Base-by-base conservation (phyloP, 1,140 invertebrate species). In the Hycleus phaleratus region DNA sequence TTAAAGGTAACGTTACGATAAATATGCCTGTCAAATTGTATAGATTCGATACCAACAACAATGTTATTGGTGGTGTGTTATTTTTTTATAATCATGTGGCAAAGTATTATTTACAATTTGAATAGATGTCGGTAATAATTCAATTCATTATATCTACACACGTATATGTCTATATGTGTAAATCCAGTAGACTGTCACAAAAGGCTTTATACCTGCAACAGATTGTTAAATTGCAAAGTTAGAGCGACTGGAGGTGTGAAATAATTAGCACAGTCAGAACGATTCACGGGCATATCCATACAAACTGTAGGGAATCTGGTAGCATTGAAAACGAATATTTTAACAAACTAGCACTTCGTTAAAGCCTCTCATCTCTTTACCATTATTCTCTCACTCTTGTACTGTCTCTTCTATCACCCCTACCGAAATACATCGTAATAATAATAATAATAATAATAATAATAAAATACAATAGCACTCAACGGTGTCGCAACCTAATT, bases 401-500 rank as follows among this genome's bases (percentile, higher is more conserved):
- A 32, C 26, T 32, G 4, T 5, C 7, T 7, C 7, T 5, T 32
- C 4, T 32, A 32, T 7, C 32, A 3, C 1, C 32, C 32, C 7
- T 18, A 18, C 32, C 4, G 7, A 32, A 32, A 11, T 48, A 48
- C 46, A 48, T 18, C 18, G 18, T 18, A 18, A 18, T 18, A 12
- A 12, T 38, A 18, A n/a, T 26, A 10, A 45, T 44, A 50, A 43
- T 38, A 18, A n/a, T 26, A 10, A 45, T 38, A 18, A n/a, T 26
- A 10, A 45, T 44, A 50, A 43, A 48, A 52, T 50, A 67, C 65
- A 67, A 67, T 67, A 64, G 62, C 65, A 67, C 61, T 67, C 66
- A 43, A 58, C 64, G 54, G 54, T 62, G 58, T 51, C 61, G 61
- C 45, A 42, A 61, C 58, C 66, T 70, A 70, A 70, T 70, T 70